Evolutionary conservation across 2,113 vertebrate genomes (phyloP), one percentile per base, ranked within the genome.

Genomic region (Oreochromis tanganicae): DNA sequence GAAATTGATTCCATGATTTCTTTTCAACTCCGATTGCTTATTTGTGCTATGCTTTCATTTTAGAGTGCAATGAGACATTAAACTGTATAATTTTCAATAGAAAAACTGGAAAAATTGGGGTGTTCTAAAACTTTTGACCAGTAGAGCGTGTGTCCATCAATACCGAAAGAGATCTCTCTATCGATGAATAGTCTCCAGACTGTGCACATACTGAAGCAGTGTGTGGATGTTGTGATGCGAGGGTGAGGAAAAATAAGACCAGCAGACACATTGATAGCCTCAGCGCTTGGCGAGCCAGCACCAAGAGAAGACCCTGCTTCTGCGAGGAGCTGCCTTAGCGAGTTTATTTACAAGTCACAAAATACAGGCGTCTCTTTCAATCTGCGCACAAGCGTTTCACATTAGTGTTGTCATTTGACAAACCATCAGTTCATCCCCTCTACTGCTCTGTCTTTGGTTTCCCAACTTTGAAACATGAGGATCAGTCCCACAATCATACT

Each of bases 241-340:
- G n/a, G 50, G 12, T 13, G 29, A 63, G 9, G 16, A 57, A 79
- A 86, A 84, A 21, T 3, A 83, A 85, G 82, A 88, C 75, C 7
- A 52, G 85, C 2, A 86, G 46, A 87, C 85, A 12, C 16, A 3
- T 3, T 41, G 4, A 10, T 81, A 16, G 87, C 84, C 87, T 93
- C 85, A 90, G 82, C 82, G 57, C 92, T 85, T 90, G 57, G 81
- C 83, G 63, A 83, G 86, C 85, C 88, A 92, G 94, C 95, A 91
- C 94, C 95, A 96, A 96, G 95, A 96, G 93, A 95, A 96, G 95
- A 93, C 95, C 94, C 95, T 96, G 95, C 95, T 95, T 95, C 95
- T 96, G 95, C 95, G 95, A 95, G 95, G 95, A 93, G 94, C 95
- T 93, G 93, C 95, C 95, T 36, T 81, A 85, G 83, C 91, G 3